Percentiles rank a stretch among this genome's conserved stretches.
Evolutionary conservation across 2,113 vertebrate species (phyloP).

Genomic region (Corythoichthys intestinalis): DNA sequence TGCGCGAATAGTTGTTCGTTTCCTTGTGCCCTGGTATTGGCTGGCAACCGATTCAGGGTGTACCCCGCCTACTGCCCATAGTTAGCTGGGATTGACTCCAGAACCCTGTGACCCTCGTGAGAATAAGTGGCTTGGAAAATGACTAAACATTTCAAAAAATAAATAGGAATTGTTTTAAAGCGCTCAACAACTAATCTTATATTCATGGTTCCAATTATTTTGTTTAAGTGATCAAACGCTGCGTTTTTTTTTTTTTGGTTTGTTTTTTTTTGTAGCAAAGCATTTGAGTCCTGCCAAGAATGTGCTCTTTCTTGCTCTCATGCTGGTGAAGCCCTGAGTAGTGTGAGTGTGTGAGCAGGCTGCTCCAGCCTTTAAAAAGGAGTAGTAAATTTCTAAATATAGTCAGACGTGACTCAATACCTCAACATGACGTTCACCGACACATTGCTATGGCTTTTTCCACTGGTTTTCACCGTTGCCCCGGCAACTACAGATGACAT

Average conservation of each 20-base stretch:
- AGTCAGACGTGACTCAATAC: conserved; percentile 66
- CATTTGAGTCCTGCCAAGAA: not conserved
- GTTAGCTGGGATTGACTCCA: too few relatives aligned
- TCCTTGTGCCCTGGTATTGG: too few relatives aligned
- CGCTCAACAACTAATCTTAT: not conserved
- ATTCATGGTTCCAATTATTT: not conserved
- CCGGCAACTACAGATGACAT: conserved; percentile 34
- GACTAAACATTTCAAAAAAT: too few relatives aligned
- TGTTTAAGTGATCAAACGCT: not conserved
- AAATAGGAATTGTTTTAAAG: not conserved
- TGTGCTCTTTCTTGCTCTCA: not conserved
- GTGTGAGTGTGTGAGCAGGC: conserved; percentile 16
- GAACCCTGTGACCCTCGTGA: too few relatives aligned
- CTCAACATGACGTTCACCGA: conserved; percentile 28
- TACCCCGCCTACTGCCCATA: too few relatives aligned
- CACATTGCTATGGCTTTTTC: conserved; percentile 40
- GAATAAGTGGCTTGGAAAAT: too few relatives aligned
- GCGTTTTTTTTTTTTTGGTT: not conserved
- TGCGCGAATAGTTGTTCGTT: too few relatives aligned
- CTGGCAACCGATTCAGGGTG: too few relatives aligned
- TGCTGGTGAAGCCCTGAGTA: conserved; percentile 12
- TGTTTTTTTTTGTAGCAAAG: not conserved
- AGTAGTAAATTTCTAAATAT: conserved; percentile 57
- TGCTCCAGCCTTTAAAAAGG: conserved; percentile 63
- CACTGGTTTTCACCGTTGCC: conserved; percentile 27